Evolutionary conservation across 2,888 invertebrate genomes (phyloP), one percentile per base, ranked within the genome.

Genomic region (Andrena chrysosceles): DNA sequence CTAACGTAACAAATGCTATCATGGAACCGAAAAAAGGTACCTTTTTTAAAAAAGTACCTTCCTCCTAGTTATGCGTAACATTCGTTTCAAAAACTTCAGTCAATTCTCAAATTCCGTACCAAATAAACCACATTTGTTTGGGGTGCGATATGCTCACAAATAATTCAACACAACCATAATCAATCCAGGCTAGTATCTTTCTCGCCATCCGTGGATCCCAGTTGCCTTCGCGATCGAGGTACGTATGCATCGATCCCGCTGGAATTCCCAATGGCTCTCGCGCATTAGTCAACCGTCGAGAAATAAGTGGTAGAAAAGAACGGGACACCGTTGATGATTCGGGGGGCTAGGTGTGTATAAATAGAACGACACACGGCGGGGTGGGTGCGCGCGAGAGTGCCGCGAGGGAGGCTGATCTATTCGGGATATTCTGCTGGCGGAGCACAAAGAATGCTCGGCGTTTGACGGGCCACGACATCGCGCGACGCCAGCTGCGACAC

Each of bases 381-480:
- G 75, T 62, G 81, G 56, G 69, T 68, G 76, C 67, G 67, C 56
- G 70, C 13, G 72, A 54, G 62, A 35, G 70, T 63, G 80, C 59
- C 73, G 60, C 66, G 66, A 71, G 77, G 71, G 79, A 72, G 87
- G 77, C 73, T 84, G 86, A 87, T 84, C 86, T 86, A 88, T 89
- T 88, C 87, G 84, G 77, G 81, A 86, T 81, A 81, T 85, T 85
- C 85, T 77, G 68, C 76, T 60, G 83, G 76, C 82, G 85, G 69
- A 82, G 75, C 85, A 87, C 88, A 89, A 93, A 92, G 92, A 91
- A 91, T 90, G 90, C 86, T 81, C 81, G 84, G 86, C 89, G 89
- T 90, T 91, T 90, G 92, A 92, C 91, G 90, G 88, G 90, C 75
- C 89, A 88, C 89, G 90, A 89, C 88, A 70, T 52, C 86, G 81